Conservation (phyloP, 2,888 invertebrate genomes). For the Stictocephala bisonia region DNA sequence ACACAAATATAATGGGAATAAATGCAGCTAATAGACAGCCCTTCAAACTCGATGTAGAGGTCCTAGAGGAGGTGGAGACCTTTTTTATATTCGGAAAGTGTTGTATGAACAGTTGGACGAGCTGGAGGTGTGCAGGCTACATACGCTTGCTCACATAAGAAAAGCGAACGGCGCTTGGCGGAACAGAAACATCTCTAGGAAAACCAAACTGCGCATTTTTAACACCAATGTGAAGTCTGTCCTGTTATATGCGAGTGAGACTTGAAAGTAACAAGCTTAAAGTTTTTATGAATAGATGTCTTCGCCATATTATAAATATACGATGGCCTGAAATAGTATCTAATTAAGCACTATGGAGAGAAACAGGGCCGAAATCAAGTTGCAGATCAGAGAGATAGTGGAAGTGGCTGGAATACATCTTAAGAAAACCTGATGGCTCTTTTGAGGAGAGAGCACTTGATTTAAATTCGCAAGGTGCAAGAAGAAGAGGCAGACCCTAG, state of each 20-base stretch:
- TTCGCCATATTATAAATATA: conserved; percentile 8
- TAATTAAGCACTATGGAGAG: conserved; percentile 12
- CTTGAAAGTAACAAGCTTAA: conserved; percentile 8
- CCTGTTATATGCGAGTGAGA: conserved; percentile 36
- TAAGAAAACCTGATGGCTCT: background rate
- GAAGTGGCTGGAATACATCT: background rate
- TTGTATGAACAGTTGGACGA: too few species aligned
- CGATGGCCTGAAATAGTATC: background rate
- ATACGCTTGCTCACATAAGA: too few species aligned
- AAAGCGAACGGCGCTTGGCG: too few species aligned
- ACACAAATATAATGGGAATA: too few species aligned
- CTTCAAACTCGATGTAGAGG: too few species aligned
- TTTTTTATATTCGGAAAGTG: too few species aligned
- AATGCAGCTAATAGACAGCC: too few species aligned
- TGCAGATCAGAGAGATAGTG: background rate
- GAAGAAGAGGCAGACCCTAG: background rate
- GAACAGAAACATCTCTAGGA: background rate
- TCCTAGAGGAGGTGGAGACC: too few species aligned
- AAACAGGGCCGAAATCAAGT: background rate
- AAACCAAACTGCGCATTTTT: conserved; percentile 13
- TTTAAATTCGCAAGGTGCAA: background rate
- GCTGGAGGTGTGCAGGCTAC: too few species aligned
- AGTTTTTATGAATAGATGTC: conserved; percentile 1
- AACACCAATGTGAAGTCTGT: conserved; percentile 36
- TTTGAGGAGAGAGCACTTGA: background rate